Base-by-base conservation (phyloP, 2,797 vertebrate species). In the Coregonus suidteri region DNA sequence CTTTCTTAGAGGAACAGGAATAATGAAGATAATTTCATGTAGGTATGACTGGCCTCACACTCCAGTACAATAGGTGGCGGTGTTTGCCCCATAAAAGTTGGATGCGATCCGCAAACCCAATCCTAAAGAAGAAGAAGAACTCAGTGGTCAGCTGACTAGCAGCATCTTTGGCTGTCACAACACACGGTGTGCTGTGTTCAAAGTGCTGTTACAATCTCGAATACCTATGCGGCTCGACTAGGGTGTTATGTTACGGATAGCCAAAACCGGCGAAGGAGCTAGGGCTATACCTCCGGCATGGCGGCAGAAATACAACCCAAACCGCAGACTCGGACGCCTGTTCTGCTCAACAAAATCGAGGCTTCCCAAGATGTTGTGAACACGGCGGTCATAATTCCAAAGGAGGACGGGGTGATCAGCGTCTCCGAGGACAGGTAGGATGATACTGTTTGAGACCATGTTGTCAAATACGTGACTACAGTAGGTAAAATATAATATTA, bases 321-420 rank as follows among this genome's bases (percentile, higher is more conserved):
- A 54, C 93, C 96, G 56, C 94, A 96, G 91, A 95, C 94, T 83
- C 95, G 97, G 82, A 98, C 95, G 87, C 98, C 98, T 20, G 88
- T 97, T 47, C 91, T 99, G 88, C 94, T 97, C 73, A 96, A 94
- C 90, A 95, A 95, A 77, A 96, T 98, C 91, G 97, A 99, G 87
- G 95, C 95, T 76, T 96, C 96, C 47, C 97, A 97, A 84, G 97
- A 98, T 75, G 94, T 97, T 71, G 97, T 98, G 89, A 98, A 93
- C 87, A 92, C 97, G 86, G 98, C 98, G 79, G 96, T 97, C 78
- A 96, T 99, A 88, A 97, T 99, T 75, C 98, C 98, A 35, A 99
- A 98, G 81, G 98, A 99, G 80, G 97, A 99, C 83, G 97, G 98
- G 51, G 94, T 99, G 74, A 98, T 99, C 93, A 99, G 97, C 90